These are phyloP conservation scores for Mantis religiosa DNA, from an alignment of 2,888 invertebrate species.

Conservation along the genomic window DNA sequence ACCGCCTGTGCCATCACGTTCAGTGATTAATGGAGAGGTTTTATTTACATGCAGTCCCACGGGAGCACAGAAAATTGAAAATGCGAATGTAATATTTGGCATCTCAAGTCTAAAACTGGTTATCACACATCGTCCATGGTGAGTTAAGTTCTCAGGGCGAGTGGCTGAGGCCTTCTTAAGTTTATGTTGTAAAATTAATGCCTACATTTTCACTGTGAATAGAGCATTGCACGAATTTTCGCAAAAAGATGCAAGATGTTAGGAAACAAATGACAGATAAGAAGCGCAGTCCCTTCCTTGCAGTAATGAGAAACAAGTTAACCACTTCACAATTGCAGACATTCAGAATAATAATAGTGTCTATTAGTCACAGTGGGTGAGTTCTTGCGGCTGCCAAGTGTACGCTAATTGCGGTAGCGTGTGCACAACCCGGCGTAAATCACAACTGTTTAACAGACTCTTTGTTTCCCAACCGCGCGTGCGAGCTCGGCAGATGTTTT, in stretches of 20 bases:
- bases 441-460: neutral
- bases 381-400: neutral
- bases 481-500: neutral
- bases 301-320: neutral
- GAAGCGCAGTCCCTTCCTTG: neutral
- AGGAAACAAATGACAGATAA: neutral
- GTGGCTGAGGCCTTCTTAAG: no score
- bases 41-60: no score
- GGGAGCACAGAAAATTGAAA: no score
- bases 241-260: neutral
- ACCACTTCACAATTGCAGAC: neutral
- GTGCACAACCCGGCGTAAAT: neutral
- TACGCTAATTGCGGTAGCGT: neutral
- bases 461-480: neutral
- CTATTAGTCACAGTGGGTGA: neutral
- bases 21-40: no score
- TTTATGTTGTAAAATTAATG: no score
- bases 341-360: neutral
- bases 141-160: no score
- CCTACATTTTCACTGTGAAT: no score
- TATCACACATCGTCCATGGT: no score
- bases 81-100: no score
- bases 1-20: no score
- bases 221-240: no score
- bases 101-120: no score